Conservation (phyloP, 1,140 invertebrate species). For the Polyergus mexicanus region DNA sequence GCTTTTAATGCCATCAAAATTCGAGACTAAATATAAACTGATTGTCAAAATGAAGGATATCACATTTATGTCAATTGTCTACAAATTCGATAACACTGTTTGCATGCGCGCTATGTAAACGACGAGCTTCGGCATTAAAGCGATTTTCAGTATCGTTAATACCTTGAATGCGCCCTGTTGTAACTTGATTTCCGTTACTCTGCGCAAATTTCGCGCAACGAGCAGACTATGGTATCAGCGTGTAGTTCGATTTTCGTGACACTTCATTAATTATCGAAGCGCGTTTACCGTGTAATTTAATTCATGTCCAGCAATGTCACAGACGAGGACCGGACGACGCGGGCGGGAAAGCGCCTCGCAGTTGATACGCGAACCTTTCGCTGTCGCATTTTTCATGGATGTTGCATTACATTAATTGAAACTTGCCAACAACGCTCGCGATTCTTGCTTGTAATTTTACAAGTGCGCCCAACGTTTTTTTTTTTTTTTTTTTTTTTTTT, state of each 20-base stretch:
- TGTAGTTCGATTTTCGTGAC: constrained; percentile 72
- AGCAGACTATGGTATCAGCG: constrained; percentile 28
- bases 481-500: constrained; percentile 15
- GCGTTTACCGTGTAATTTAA: constrained; percentile 71
- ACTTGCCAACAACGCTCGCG: constrained; percentile 41
- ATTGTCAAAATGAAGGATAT: constrained; percentile 39
- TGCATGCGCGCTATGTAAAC: constrained; percentile 35
- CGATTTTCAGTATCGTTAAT: constrained; percentile 69
- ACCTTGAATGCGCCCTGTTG: constrained; percentile 20
- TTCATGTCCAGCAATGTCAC: constrained; percentile 63
- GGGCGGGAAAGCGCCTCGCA: constrained; percentile 29
- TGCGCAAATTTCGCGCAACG: constrained; percentile 50
- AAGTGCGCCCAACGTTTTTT: constrained; percentile 7
- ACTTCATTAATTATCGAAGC: constrained; percentile 75
- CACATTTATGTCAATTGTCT: constrained; percentile 40
- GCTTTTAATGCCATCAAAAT: constrained; percentile 2
- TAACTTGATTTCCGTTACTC: constrained; percentile 63
- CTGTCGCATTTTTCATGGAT: constrained; percentile 47
- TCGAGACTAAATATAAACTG: background rate
- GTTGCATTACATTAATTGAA: constrained; percentile 60
- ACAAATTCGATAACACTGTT: constrained; percentile 23
- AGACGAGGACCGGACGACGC: background rate
- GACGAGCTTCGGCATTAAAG: constrained; percentile 52
- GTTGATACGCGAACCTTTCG: constrained; percentile 61
- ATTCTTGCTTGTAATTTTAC: constrained; percentile 51